Base-by-base conservation (phyloP, 2,888 invertebrate genomes). In the Dasysyrphus tricinctus region DNA sequence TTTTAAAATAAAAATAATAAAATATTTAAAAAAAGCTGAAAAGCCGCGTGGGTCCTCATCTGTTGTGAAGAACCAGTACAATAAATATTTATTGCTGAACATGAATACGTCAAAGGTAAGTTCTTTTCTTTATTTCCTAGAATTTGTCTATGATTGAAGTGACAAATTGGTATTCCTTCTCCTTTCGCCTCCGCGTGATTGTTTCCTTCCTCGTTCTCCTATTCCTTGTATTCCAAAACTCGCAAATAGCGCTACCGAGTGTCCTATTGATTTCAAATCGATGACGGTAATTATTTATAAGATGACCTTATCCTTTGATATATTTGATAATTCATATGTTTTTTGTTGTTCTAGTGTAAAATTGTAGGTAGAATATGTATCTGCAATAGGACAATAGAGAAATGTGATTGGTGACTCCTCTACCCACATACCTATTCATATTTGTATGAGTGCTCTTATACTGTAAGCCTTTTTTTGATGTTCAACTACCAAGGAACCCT, bases 91-190 rank as follows among this genome's bases (percentile, higher is more conserved):
- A 6, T 14, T 24, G 29, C 32, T 0, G n/a, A 54, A 32, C 54
- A 54, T 54, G 54, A 54, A n/a, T 32, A n/a, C 32, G 29, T 29
- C 14, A n/a, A 54, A 54, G 29, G 54, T 54, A 54, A 54, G 54
- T 51, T 29, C 29, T 54, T 7, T n/a, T n/a, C 8, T 49, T 44
- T 8, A 44, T 42, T 42, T 44, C 1, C n/a, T 47, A 3, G 5
- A 5, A 12, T 44, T 7, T 16, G 44, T 16, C 8, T 12, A 51
- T 51, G 11, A 12, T 51, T 24, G 3, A 51, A 51, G 14, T 51
- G 51, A 7, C 12, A 19, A 29, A 29, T 54, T 14, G 14, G 6
- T 29, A 14, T 54, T 29, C 6, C 6, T 24, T 19, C 29, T 29
- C 6, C 6, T 24, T 19, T 14, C 6, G 29, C 24, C 6, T 54